These are phyloP conservation scores for Nomada hirtipes DNA, from an alignment of 2,888 invertebrate species.

Conservation along the genomic window DNA sequence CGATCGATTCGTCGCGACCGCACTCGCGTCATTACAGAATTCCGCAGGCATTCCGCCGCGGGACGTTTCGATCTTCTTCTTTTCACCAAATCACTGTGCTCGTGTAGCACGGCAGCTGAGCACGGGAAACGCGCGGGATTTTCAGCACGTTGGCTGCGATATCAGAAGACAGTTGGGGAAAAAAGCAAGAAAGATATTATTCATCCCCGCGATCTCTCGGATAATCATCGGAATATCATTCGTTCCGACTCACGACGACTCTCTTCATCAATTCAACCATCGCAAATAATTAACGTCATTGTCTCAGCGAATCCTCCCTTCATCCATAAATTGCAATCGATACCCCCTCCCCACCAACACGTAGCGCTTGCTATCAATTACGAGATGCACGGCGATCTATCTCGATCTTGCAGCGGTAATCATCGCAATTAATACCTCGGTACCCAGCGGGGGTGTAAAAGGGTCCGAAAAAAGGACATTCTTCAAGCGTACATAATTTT, in stretches of 20 bases:
- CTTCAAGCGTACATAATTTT: too few species aligned
- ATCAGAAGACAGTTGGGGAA: neutral
- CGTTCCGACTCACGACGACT: neutral
- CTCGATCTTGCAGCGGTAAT: neutral
- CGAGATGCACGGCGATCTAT: neutral
- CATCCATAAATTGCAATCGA: slow-evolving; percentile 22
- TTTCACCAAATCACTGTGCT: slow-evolving; percentile 16
- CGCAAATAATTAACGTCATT: slow-evolving; percentile 51
- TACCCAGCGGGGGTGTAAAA: neutral
- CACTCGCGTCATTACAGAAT: slow-evolving; percentile 44
- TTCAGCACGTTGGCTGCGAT: too few species aligned
- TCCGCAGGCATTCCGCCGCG: slow-evolving; percentile 39
- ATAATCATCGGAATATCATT: neutral
- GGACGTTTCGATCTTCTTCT: slow-evolving; percentile 55
- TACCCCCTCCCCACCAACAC: neutral
- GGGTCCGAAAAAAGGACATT: too few species aligned
- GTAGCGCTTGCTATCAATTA: slow-evolving; percentile 22
- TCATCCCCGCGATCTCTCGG: neutral
- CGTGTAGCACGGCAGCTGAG: neutral
- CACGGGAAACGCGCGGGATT: neutral
- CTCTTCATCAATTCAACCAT: neutral
- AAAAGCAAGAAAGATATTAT: too few species aligned
- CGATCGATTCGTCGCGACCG: slow-evolving; percentile 62
- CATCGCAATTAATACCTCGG: slow-evolving; percentile 11
- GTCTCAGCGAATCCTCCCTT: slow-evolving; percentile 1